Percentiles rank a stretch among this genome's conserved stretches.
phyloP scores from a whole-genome alignment of 2,888 invertebrate species.

The Oasisia sp. region DNA sequence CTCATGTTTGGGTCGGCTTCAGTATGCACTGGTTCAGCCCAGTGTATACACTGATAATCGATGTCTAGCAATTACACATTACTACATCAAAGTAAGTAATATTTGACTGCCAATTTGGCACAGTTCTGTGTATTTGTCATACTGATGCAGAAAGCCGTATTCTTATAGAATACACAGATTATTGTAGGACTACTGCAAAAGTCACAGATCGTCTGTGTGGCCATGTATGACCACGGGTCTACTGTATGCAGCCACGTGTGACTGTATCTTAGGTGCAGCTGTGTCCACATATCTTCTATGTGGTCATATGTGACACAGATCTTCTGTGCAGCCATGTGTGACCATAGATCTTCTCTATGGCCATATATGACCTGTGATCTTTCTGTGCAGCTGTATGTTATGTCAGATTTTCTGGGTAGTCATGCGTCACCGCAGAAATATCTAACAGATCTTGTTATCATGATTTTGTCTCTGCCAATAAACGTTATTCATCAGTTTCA shows the following conservation, averaged over 20 bases:
- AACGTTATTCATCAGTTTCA: not conserved
- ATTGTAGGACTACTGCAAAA: too few relatives aligned
- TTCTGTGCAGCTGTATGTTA: too few relatives aligned
- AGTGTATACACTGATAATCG: not conserved
- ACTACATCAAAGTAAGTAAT: not conserved
- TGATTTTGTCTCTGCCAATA: not conserved
- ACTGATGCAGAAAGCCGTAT: not conserved
- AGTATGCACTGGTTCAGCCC: not conserved
- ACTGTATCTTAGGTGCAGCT: too few relatives aligned
- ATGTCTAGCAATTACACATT: not conserved
- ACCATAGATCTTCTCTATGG: too few relatives aligned
- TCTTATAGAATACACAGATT: too few relatives aligned
- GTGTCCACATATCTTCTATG: too few relatives aligned
- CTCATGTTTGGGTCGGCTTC: not conserved
- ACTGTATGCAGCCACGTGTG: too few relatives aligned
- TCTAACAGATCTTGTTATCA: not conserved
- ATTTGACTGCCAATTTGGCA: not conserved
- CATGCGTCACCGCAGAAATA: not conserved
- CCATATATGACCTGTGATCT: too few relatives aligned
- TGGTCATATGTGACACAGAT: too few relatives aligned
- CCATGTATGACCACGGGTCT: too few relatives aligned
- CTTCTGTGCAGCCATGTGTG: too few relatives aligned
- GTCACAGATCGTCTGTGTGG: too few relatives aligned
- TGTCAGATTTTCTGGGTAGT: not conserved
- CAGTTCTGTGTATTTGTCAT: not conserved